Percentiles rank a stretch among this genome's conserved stretches.
phyloP scores from a whole-genome alignment of 2,888 invertebrate species.

The Stenolophus ochropezus region DNA sequence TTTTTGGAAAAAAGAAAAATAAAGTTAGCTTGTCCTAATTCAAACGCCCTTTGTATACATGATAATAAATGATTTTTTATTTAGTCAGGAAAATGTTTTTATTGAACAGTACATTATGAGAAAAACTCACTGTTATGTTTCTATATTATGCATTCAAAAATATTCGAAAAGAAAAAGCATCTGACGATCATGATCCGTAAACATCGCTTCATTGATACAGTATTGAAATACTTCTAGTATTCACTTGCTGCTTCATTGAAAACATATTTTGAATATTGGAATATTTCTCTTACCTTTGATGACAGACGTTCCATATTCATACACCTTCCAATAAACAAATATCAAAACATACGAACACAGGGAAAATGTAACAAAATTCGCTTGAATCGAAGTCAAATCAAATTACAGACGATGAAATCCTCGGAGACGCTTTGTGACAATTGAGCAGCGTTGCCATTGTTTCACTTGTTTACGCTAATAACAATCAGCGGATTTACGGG shows the following conservation, averaged over 20 bases:
- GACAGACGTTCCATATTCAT: not conserved
- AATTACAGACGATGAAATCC: not conserved
- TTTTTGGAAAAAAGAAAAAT: too few relatives aligned
- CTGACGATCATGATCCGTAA: too few relatives aligned
- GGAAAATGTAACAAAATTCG: not conserved
- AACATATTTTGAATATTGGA: not conserved
- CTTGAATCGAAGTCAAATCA: not conserved
- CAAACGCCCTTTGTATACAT: too few relatives aligned
- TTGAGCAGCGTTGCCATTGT: too few relatives aligned
- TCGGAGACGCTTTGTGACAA: not conserved
- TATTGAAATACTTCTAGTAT: not conserved
- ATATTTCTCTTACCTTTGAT: constrained; percentile 1
- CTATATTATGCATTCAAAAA: not conserved
- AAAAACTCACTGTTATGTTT: too few relatives aligned
- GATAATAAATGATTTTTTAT: too few relatives aligned
- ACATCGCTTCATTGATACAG: not conserved
- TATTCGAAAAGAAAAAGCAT: not conserved
- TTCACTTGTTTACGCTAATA: too few relatives aligned
- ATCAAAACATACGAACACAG: not conserved
- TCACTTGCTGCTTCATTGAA: not conserved
- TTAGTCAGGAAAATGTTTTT: too few relatives aligned
- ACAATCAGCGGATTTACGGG: too few relatives aligned
- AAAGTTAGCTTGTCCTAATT: too few relatives aligned
- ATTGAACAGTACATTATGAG: too few relatives aligned
- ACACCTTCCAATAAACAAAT: not conserved